Percentiles rank a stretch among this genome's conserved stretches.
Evolutionary conservation across 2,797 vertebrate species (phyloP).

Genomic region (Lagorchestes hirsutus): DNA sequence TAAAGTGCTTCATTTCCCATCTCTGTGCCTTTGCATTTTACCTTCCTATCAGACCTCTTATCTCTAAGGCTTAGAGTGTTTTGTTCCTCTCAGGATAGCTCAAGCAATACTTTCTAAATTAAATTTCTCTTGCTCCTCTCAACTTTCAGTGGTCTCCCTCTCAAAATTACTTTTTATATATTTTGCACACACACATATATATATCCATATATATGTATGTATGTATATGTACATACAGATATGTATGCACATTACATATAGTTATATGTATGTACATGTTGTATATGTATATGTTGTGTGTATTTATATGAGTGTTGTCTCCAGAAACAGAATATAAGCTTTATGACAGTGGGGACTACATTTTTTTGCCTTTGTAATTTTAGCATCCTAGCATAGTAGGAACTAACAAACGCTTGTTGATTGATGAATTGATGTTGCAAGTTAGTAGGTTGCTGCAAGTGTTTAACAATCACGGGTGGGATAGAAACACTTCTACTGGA

Average conservation of each 20-base stretch:
- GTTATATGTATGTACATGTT: not conserved
- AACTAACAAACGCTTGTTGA: not conserved
- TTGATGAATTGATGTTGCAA: not conserved
- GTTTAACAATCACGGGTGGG: not conserved
- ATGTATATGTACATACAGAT: too few species aligned
- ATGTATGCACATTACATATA: too few species aligned
- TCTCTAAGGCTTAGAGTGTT: not conserved
- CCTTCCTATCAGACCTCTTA: not conserved
- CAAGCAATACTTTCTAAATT: not conserved
- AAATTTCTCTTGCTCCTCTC: not conserved
- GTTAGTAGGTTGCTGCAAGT: not conserved
- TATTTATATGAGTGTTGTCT: not conserved
- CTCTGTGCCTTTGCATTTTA: not conserved
- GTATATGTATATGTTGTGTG: too few species aligned
- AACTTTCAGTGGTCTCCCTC: not conserved
- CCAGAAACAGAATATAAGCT: not conserved
- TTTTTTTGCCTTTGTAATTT: not conserved
- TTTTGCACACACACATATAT: not conserved
- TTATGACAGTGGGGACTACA: not conserved
- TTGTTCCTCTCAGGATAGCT: not conserved
- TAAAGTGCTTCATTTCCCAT: not conserved
- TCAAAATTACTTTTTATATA: not conserved
- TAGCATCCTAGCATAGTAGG: not conserved
- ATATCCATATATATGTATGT: too few species aligned
- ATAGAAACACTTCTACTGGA: too few species aligned